phyloP scores from a whole-genome alignment of 2,888 invertebrate genomes.

The Trachelus tabidus region DNA sequence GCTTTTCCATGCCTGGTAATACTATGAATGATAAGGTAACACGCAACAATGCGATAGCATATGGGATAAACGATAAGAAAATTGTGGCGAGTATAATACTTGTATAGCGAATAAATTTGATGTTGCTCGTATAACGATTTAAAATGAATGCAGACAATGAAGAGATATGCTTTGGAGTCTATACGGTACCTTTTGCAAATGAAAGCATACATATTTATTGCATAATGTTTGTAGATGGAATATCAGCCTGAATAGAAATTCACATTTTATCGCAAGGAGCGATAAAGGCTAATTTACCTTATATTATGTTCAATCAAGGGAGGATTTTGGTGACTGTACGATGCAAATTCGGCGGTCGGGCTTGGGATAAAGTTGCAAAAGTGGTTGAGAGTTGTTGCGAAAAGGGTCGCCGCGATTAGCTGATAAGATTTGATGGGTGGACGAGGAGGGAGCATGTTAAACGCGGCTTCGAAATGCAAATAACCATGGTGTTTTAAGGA shows the following conservation, averaged over 20 bases:
- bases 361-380: neutral
- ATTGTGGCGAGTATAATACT: neutral
- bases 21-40: neutral
- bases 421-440: neutral
- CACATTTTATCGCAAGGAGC: neutral
- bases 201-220: neutral
- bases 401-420: neutral
- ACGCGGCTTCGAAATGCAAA: neutral
- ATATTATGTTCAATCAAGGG: neutral
- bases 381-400: slow-evolving; percentile 12
- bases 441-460: neutral
- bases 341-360: neutral
- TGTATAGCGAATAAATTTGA: neutral
- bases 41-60: neutral
- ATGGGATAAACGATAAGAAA: neutral
- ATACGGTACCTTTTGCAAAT: neutral
- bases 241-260: neutral
- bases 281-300: neutral
- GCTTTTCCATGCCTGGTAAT: neutral
- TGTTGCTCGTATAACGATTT: slow-evolving; percentile 3
- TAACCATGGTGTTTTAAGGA: neutral
- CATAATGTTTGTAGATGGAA: neutral
- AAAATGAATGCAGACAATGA: neutral
- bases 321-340: neutral
- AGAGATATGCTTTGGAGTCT: neutral